These are phyloP conservation scores for Poecilia velifera DNA, from an alignment of 2,797 vertebrate species.

Conservation along the genomic window DNA sequence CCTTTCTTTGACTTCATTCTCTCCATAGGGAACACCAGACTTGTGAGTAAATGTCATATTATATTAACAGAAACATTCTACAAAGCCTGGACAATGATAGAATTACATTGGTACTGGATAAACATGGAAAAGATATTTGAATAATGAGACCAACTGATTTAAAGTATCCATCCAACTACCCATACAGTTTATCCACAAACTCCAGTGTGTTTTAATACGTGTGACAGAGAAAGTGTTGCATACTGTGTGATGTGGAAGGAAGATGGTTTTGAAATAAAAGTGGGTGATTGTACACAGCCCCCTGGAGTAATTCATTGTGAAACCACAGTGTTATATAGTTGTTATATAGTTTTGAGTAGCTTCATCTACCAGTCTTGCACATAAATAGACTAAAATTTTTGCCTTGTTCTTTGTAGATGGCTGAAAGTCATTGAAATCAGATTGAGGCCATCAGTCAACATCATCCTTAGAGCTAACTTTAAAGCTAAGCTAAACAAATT, in stretches of 20 bases:
- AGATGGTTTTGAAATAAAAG: background rate
- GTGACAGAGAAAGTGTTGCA: background rate
- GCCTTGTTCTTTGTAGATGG: background rate
- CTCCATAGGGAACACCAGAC: conserved; percentile 90
- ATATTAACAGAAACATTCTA: background rate
- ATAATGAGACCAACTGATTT: background rate
- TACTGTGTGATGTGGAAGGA: background rate
- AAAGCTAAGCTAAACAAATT: background rate
- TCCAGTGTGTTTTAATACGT: no score
- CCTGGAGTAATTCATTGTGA: background rate
- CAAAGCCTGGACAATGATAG: background rate
- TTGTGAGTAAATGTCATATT: conserved; percentile 81
- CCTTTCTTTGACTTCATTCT: conserved; percentile 97
- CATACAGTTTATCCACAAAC: background rate
- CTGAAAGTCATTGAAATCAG: background rate
- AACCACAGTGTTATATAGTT: background rate
- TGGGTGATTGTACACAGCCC: background rate
- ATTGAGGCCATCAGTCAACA: background rate
- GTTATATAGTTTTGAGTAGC: background rate
- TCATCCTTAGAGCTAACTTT: background rate
- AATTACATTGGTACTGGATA: background rate
- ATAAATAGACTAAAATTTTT: background rate
- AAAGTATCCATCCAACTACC: background rate
- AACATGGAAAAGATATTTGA: background rate
- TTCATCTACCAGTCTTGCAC: background rate